Percentiles rank a stretch among this genome's conserved stretches.
Evolutionary conservation across 2,888 invertebrate species (phyloP).

Genomic region (Drosophila borborema): DNA sequence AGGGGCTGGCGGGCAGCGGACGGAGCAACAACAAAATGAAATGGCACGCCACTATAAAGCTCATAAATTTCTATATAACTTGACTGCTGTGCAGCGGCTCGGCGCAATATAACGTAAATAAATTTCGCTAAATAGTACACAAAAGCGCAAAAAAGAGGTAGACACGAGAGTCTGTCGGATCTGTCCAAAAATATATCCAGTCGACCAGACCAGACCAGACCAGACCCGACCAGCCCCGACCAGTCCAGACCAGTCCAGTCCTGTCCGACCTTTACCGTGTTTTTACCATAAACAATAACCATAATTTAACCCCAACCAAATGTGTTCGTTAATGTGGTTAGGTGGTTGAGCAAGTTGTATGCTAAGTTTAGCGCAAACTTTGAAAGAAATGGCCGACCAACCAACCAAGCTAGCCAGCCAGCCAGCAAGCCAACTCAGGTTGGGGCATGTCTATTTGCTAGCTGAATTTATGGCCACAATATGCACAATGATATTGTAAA

Average conservation of each 20-base stretch:
- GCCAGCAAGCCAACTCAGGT: neutral
- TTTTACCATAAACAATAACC: constrained; percentile 82
- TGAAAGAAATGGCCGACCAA: constrained; percentile 1
- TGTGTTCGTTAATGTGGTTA: constrained; percentile 70
- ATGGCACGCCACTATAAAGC: constrained; percentile 79
- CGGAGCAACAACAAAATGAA: constrained; percentile 59
- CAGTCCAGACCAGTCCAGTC: constrained; percentile 23
- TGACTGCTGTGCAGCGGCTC: constrained; percentile 62
- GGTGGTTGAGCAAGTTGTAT: constrained; percentile 44
- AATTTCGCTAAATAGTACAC: constrained; percentile 68
- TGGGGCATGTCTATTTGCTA: constrained; percentile 34
- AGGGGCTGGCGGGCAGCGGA: constrained; percentile 14
- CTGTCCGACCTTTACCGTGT: constrained; percentile 70
- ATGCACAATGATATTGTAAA: constrained; percentile 21
- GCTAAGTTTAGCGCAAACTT: constrained; percentile 52
- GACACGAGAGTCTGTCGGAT: constrained; percentile 20
- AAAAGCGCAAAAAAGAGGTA: constrained; percentile 54
- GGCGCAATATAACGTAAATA: constrained; percentile 74
- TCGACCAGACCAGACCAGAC: constrained; percentile 25
- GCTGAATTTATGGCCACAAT: constrained; percentile 50
- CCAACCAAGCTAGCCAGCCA: neutral
- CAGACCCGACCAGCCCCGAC: constrained; percentile 17
- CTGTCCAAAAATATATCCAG: constrained; percentile 40
- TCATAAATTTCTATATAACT: constrained; percentile 80
- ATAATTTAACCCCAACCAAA: constrained; percentile 74